Percentiles rank a stretch among this genome's conserved stretches.
Conservation (phyloP, 2,888 invertebrate species). For the Exephanes ischioxanthus region DNA sequence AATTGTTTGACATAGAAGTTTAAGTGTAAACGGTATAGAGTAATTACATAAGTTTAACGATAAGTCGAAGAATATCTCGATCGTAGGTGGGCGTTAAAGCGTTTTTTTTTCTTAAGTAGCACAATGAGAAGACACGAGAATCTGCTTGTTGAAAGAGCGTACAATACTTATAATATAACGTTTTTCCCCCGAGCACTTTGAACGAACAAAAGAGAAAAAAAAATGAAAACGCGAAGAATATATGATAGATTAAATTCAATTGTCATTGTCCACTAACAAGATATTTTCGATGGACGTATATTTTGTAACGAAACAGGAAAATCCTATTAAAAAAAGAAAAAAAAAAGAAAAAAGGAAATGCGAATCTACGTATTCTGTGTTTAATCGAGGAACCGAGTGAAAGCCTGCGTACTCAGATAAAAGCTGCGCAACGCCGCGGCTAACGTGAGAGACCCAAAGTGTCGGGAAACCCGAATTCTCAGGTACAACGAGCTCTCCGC, state of each 20-base stretch:
- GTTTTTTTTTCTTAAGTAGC: constrained; percentile 53
- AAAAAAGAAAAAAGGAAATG: constrained; percentile 50
- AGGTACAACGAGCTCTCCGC: constrained; percentile 70
- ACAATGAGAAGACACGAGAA: constrained; percentile 52
- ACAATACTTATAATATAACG: constrained; percentile 69
- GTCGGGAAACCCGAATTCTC: constrained; percentile 59
- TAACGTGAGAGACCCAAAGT: constrained; percentile 38
- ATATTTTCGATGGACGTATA: constrained; percentile 76
- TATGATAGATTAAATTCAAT: constrained; percentile 70
- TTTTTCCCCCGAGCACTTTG: constrained; percentile 63
- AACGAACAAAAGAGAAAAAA: constrained; percentile 49
- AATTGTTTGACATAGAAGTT: constrained; percentile 52
- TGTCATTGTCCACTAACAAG: constrained; percentile 71
- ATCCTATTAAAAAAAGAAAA: constrained; percentile 62
- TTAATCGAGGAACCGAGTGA: constrained; percentile 32
- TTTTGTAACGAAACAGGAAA: constrained; percentile 73
- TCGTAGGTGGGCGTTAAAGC: constrained; percentile 38
- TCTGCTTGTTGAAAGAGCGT: constrained; percentile 65
- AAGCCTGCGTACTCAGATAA: constrained; percentile 64
- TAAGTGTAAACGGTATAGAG: constrained; percentile 41
- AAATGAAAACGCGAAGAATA: constrained; percentile 61
- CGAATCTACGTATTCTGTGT: constrained; percentile 21
- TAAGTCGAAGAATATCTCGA: constrained; percentile 36
- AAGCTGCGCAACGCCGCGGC: constrained; percentile 71
- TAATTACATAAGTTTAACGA: constrained; percentile 46